A percentile compares a stretch with the other conserved stretches of the same genome.
Conservation (phyloP, 2,888 invertebrate genomes). For the Nemotelus nigrinus region DNA sequence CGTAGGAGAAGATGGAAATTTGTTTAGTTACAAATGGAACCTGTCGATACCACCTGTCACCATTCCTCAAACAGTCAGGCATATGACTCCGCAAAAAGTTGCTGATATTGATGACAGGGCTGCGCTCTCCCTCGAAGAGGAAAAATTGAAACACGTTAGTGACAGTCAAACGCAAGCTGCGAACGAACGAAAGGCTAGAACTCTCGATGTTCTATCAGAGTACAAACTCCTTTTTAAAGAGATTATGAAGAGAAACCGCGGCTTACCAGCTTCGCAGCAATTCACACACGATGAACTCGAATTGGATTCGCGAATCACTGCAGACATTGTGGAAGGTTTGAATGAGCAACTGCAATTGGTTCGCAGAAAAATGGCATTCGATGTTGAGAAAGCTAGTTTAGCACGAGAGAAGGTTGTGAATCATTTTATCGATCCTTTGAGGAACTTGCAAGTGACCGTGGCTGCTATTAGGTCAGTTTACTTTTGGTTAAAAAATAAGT, state of each 20-base stretch:
- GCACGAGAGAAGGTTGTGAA: conserved; percentile 71
- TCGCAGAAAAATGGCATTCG: conserved; percentile 73
- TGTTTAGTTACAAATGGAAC: conserved; percentile 75
- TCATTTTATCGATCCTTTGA: conserved; percentile 74
- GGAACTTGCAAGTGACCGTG: conserved; percentile 72
- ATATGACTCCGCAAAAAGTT: conserved; percentile 46
- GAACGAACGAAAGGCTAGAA: conserved; percentile 71
- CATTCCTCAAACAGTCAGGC: conserved; percentile 26
- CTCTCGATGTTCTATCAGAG: conserved; percentile 67
- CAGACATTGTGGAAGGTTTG: conserved; percentile 70
- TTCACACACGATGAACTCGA: conserved; percentile 71
- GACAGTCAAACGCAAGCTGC: conserved; percentile 72
- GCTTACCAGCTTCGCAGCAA: conserved; percentile 70
- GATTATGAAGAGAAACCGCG: conserved; percentile 68
- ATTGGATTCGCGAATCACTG: conserved; percentile 74
- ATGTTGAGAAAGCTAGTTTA: conserved; percentile 75
- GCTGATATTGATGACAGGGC: conserved; percentile 59
- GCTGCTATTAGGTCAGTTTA: conserved; percentile 67
- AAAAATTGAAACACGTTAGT: conserved; percentile 74
- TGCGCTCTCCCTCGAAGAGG: conserved; percentile 69
- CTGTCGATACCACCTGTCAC: conserved; percentile 52
- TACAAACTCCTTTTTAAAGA: conserved; percentile 71
- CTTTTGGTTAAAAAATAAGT: neutral
- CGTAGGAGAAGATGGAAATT: conserved; percentile 79
- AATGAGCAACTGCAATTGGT: conserved; percentile 72